Percentiles rank a stretch among this genome's conserved stretches.
These are phyloP conservation scores for Sebastes kiyomatsui DNA, from an alignment of 2,797 vertebrate species.

Conservation along the genomic window DNA sequence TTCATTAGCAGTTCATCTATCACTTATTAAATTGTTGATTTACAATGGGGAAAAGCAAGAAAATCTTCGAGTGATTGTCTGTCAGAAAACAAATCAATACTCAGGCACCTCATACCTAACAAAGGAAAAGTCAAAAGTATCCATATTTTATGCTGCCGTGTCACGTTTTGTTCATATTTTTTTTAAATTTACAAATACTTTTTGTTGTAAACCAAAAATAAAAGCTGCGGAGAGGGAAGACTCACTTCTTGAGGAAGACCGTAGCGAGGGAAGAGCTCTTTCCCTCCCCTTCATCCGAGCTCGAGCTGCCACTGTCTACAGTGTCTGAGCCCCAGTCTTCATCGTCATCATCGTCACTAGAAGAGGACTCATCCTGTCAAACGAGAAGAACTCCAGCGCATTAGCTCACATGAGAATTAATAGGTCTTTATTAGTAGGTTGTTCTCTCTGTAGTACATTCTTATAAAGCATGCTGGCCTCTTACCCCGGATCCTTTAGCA, in stretches of 20 bases:
- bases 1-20: background rate
- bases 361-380: constrained; percentile 83
- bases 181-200: background rate
- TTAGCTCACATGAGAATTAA: fast-evolving
- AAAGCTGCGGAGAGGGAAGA: background rate
- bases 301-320: constrained; percentile 85
- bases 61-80: background rate
- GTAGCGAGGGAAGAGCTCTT: constrained; percentile 84
- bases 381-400: background rate
- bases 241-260: constrained; percentile 92
- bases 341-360: constrained; percentile 87
- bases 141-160: background rate
- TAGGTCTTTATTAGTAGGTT: background rate
- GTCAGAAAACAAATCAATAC: background rate
- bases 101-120: background rate
- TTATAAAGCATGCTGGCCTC: background rate
- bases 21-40: background rate
- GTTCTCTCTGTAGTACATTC: background rate
- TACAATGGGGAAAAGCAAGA: too few relatives aligned
- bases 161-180: background rate
- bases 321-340: constrained; percentile 88
- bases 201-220: background rate
- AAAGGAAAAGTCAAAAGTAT: background rate
- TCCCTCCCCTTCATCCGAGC: constrained; percentile 86
- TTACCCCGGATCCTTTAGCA: constrained; percentile 86